These are phyloP conservation scores for Lycia hirtaria DNA, from an alignment of 2,888 invertebrate genomes.

Conservation along the genomic window DNA sequence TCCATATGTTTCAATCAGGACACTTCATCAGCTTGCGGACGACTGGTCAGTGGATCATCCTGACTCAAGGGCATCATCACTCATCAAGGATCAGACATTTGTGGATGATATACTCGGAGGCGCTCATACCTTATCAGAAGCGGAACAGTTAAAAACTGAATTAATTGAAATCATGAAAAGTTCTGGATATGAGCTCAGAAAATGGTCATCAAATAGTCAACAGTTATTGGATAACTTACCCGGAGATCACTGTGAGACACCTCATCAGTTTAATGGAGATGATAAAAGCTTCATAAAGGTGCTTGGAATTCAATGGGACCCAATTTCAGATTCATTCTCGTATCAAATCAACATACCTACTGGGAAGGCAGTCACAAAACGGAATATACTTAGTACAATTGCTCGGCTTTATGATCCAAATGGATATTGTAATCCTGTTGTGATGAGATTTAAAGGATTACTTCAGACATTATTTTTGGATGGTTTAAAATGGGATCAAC, in stretches of 20 bases:
- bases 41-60: background rate
- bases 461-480: background rate
- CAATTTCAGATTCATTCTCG: conserved; percentile 17
- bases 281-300: too few species aligned
- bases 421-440: conserved; percentile 8
- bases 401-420: conserved; percentile 11
- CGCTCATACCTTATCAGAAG: background rate
- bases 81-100: background rate
- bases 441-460: background rate
- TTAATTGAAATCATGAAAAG: background rate
- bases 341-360: conserved; percentile 20
- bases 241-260: conserved; percentile 15
- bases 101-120: background rate
- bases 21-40: background rate
- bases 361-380: conserved; percentile 1
- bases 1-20: conserved; percentile 1
- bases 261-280: conserved; percentile 3
- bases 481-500: conserved; percentile 1
- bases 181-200: background rate
- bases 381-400: too few species aligned
- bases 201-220: background rate
- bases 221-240: background rate
- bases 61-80: background rate
- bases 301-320: conserved; percentile 24
- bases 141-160: background rate